Base-by-base conservation (phyloP, 2,113 vertebrate species). In the Phycodurus eques region DNA sequence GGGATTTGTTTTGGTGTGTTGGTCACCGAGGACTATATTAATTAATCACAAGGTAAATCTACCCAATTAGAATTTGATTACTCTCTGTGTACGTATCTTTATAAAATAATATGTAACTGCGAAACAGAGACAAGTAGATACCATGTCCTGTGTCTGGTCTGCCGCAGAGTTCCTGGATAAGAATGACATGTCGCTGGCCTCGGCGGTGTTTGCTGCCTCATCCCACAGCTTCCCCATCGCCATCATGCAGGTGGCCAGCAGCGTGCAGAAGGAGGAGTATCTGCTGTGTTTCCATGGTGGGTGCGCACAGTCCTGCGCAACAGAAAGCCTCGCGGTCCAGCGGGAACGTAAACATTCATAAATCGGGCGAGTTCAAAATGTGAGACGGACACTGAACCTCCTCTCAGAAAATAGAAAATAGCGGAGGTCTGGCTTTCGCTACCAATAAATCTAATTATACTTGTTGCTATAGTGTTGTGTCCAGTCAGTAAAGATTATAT, bases 251-350 rank as follows among this genome's bases (percentile, higher is more conserved):
- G 95, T 98, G 90, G 96, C 95, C 79, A 90, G 94, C 33, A 81
- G 93, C 0, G 90, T 95, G 75, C 96, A 98, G 92, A 95, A 97
- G 83, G 98, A 99, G 63, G 98, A 99, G 65, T 98, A 97, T 78
- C 91, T 99, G 83, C 95, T 99, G 63, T 99, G 98, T 85, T 99
- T 98, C 89, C 97, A 99, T 0, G 98, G 98, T 99, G 83, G 77
- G 88, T 71, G 12, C 17, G 0, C 12, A 1, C 33, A 20, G 20
- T 4, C 31, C 7, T 10, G 22, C 43, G 8, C 33, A 19, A 14
- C 56, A 44, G n/a, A 7, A 14, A 10, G 5, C 9, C 4, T 39
- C 22, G 15, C 39, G 11, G 14, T 46, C 13, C 68, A 31, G 27
- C 1, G 3, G 46, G 42, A 53, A 12, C 3, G 42, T 1, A 33